phyloP scores from a whole-genome alignment of 2,113 vertebrate species.

The Lampris incognitus region DNA sequence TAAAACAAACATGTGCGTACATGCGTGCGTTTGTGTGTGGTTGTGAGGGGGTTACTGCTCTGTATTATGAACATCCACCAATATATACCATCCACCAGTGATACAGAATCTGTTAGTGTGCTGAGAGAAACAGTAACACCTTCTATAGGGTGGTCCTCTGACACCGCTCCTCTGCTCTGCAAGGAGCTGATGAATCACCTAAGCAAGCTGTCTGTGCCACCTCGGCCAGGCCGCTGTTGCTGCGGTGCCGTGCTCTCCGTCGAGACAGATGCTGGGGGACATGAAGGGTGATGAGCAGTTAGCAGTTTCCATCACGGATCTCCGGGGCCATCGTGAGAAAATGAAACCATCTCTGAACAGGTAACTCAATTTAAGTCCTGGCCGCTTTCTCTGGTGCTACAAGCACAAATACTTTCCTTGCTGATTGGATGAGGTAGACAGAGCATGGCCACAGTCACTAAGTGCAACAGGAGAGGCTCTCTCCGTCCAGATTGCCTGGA shows the following conservation, averaged over 20 bases:
- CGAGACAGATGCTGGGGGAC: conserved; percentile 68
- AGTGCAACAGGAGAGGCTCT: conserved; percentile 71
- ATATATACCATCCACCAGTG: neutral
- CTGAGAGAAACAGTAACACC: conserved; percentile 14
- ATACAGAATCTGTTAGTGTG: neutral
- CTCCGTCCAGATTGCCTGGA: conserved; percentile 70
- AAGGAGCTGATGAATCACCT: conserved; percentile 53
- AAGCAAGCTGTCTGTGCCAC: conserved; percentile 50
- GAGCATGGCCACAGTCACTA: conserved; percentile 71
- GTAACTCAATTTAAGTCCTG: conserved; percentile 82
- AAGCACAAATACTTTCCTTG: conserved; percentile 78
- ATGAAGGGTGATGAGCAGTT: conserved; percentile 74
- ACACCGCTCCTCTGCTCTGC: conserved; percentile 28
- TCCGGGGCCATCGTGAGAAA: conserved; percentile 74
- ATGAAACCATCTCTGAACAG: conserved; percentile 80
- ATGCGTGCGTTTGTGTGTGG: too few relatives aligned
- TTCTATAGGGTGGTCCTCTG: conserved; percentile 26
- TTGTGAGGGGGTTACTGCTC: too few relatives aligned
- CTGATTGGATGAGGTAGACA: conserved; percentile 79
- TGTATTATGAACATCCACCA: too few relatives aligned
- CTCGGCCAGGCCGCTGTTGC: conserved; percentile 43
- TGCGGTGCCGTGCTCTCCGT: conserved; percentile 34
- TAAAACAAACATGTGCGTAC: too few relatives aligned
- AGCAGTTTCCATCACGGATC: conserved; percentile 77
- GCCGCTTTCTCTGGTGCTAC: conserved; percentile 70